phyloP scores from a whole-genome alignment of 2,797 vertebrate species.

The Sebastes oblongus region DNA sequence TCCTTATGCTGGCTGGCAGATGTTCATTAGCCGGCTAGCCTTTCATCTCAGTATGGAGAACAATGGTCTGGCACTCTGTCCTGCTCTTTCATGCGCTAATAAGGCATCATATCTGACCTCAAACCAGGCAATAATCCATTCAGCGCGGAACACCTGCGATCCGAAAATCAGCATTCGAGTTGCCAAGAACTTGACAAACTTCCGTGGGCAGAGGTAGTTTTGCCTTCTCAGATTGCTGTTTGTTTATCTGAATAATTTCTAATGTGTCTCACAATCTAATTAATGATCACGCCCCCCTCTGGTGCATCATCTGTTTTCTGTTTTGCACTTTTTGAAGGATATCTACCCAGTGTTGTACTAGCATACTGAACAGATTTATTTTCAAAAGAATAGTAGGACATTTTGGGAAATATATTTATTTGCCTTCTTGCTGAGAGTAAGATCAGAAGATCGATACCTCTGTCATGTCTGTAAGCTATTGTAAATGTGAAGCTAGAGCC shows the following conservation, averaged over 20 bases:
- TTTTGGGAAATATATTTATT: neutral
- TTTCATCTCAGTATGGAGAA: slow-evolving; percentile 85
- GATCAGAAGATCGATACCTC: neutral
- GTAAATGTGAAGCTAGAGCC: neutral
- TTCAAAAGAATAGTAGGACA: neutral
- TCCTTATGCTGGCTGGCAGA: slow-evolving; percentile 83
- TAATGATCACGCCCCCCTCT: neutral
- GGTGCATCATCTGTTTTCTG: slow-evolving; percentile 3
- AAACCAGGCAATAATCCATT: slow-evolving; percentile 73
- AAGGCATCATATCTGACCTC: slow-evolving; percentile 79
- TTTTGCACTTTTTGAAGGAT: neutral
- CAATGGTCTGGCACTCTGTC: slow-evolving; percentile 82
- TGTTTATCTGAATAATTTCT: slow-evolving; percentile 21
- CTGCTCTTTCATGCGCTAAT: slow-evolving; percentile 81
- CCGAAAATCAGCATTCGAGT: slow-evolving; percentile 43
- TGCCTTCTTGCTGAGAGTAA: neutral
- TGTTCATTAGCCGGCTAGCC: slow-evolving; percentile 84
- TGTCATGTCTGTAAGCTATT: neutral
- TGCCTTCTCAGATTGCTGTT: slow-evolving; percentile 7
- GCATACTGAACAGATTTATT: neutral
- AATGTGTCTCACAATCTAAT: slow-evolving; percentile 2
- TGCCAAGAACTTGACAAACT: slow-evolving; percentile 65
- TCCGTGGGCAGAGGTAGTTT: slow-evolving; percentile 34
- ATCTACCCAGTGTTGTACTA: neutral
- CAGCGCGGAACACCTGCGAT: slow-evolving; percentile 65